These are phyloP conservation scores for Scarus forsteni DNA, from an alignment of 2,797 vertebrate species.

Conservation along the genomic window DNA sequence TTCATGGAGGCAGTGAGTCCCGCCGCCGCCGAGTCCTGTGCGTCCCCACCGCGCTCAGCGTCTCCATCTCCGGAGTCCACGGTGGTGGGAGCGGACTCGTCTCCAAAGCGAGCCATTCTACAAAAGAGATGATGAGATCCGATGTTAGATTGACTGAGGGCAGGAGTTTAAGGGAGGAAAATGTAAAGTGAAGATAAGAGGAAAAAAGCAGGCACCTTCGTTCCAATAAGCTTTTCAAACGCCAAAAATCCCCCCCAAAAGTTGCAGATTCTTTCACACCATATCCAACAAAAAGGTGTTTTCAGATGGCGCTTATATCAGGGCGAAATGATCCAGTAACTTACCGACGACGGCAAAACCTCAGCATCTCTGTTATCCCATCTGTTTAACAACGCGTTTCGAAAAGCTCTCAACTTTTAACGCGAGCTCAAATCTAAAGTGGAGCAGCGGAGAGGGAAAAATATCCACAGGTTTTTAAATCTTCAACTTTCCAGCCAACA, in stretches of 20 bases:
- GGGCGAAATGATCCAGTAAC: slow-evolving; percentile 42
- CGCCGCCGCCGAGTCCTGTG: slow-evolving; percentile 86
- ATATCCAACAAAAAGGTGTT: slow-evolving; percentile 47
- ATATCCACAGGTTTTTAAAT: slow-evolving; percentile 45
- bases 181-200: slow-evolving; percentile 15
- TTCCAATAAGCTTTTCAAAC: slow-evolving; percentile 65
- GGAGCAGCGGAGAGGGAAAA: slow-evolving; percentile 3
- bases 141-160: slow-evolving; percentile 45
- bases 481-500: slow-evolving; percentile 43
- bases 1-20: slow-evolving; percentile 90
- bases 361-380: slow-evolving; percentile 59
- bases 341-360: slow-evolving; percentile 24
- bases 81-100: slow-evolving; percentile 89
- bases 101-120: slow-evolving; percentile 98
- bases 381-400: slow-evolving; percentile 53
- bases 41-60: slow-evolving; percentile 88
- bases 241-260: slow-evolving; percentile 61
- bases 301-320: slow-evolving; percentile 28
- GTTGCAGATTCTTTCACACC: slow-evolving; percentile 67
- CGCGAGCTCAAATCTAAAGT: slow-evolving; percentile 43
- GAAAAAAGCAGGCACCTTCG: slow-evolving; percentile 66
- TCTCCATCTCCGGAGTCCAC: slow-evolving; percentile 90
- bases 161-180: slow-evolving; percentile 20
- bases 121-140: slow-evolving; percentile 69
- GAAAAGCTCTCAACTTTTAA: slow-evolving; percentile 64